These are phyloP conservation scores for Chromis chromis DNA, from an alignment of 2,797 vertebrate species.

Conservation along the genomic window DNA sequence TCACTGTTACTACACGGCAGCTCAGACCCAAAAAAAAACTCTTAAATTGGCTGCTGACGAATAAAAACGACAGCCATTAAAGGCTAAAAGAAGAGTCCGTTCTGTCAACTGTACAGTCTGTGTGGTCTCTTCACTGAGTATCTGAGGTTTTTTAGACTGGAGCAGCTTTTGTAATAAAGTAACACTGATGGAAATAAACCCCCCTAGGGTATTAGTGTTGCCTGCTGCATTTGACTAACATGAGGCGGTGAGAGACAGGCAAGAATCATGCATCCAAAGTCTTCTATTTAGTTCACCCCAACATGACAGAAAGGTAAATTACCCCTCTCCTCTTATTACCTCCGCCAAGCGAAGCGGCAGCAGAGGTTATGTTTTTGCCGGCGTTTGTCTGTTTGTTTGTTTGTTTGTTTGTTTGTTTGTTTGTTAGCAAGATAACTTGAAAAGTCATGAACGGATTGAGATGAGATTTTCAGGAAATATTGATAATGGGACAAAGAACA, in stretches of 20 bases:
- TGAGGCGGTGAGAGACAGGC: constrained; percentile 33
- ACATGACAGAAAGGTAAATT: constrained; percentile 36
- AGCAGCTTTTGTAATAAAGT: constrained; percentile 53
- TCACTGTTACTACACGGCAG: constrained; percentile 25
- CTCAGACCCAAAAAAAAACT: constrained; percentile 57
- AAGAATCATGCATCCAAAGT: constrained; percentile 15
- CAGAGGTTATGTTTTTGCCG: too few species aligned
- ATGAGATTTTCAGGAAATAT: too few species aligned
- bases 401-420: too few species aligned
- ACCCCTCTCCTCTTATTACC: constrained; percentile 1
- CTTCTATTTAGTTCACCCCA: constrained; percentile 23
- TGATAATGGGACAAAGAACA: too few species aligned
- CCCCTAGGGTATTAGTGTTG: constrained; percentile 26
- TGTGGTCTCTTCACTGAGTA: constrained; percentile 65
- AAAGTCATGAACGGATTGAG: too few species aligned
- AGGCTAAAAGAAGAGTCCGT: constrained; percentile 55
- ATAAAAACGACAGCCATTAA: constrained; percentile 51
- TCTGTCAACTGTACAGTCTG: constrained; percentile 58
- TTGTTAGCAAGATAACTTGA: too few species aligned
- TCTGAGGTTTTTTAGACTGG: constrained; percentile 34
- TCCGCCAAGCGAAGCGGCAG: too few species aligned
- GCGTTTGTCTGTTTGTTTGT: too few species aligned
- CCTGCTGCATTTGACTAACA: constrained; percentile 35
- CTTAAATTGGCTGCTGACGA: constrained; percentile 64
- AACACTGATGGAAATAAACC: constrained; percentile 50